phyloP scores from a whole-genome alignment of 2,888 invertebrate species.

The Galeopsomyia nigrocyanea region DNA sequence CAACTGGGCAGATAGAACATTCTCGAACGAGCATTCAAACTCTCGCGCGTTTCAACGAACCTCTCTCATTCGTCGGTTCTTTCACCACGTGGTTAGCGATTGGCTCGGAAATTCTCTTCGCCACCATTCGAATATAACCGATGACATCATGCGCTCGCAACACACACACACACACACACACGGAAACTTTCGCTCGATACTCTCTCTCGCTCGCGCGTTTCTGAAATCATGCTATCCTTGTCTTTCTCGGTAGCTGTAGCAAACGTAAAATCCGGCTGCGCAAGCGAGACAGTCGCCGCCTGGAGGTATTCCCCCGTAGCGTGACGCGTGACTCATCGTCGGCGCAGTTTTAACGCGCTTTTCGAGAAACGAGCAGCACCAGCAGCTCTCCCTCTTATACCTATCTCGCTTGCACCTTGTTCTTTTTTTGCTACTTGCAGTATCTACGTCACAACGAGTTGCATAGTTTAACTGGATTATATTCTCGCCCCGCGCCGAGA shows the following conservation, averaged over 20 bases:
- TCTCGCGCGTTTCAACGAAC: too few species aligned
- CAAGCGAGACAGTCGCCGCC: slow-evolving; percentile 47
- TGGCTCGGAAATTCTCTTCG: background rate
- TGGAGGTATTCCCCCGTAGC: slow-evolving; percentile 66
- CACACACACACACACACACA: background rate
- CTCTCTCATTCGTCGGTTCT: background rate
- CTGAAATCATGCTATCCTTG: background rate
- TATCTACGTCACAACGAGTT: background rate
- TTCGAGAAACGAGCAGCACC: slow-evolving; percentile 55
- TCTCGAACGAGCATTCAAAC: too few species aligned
- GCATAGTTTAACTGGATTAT: too few species aligned
- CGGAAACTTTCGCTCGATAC: background rate
- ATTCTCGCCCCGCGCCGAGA: background rate
- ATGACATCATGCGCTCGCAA: slow-evolving; percentile 37
- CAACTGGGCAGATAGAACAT: too few species aligned
- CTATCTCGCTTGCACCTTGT: background rate
- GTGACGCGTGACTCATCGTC: slow-evolving; percentile 64
- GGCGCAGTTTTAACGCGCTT: slow-evolving; percentile 60
- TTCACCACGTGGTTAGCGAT: slow-evolving; percentile 7
- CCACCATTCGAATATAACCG: slow-evolving; percentile 32
- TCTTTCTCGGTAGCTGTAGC: background rate
- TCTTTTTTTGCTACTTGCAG: background rate
- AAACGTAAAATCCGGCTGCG: slow-evolving; percentile 35
- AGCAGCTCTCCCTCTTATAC: slow-evolving; percentile 34
- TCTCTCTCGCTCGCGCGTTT: slow-evolving; percentile 4